Evolutionary conservation across 2,888 invertebrate species (phyloP).

Genomic region (Deilephila elpenor): DNA sequence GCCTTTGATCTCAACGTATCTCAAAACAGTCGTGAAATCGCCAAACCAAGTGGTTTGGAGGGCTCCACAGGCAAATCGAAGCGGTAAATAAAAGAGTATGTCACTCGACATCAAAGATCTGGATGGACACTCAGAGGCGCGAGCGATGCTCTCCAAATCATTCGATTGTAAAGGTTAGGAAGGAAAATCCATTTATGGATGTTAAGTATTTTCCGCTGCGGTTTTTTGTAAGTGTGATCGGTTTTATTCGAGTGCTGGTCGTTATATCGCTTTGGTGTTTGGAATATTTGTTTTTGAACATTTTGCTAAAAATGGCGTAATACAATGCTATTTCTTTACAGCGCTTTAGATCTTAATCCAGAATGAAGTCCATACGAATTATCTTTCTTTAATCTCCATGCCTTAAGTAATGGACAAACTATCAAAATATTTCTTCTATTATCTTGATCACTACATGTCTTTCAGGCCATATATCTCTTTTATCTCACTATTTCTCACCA

Average conservation of each 20-base stretch:
- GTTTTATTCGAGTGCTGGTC: neutral
- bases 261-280: neutral
- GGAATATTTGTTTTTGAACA: neutral
- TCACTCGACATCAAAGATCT: slow-evolving; percentile 16
- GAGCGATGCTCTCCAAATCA: slow-evolving; percentile 14
- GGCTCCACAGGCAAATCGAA: slow-evolving; percentile 42
- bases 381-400: no score
- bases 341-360: no score
- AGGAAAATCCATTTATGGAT: slow-evolving; percentile 14
- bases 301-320: neutral
- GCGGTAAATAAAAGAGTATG: slow-evolving; percentile 46
- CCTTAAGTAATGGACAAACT: no score
- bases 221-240: neutral
- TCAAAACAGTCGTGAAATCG: slow-evolving; percentile 37
- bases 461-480: no score
- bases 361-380: no score
- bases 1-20: slow-evolving; percentile 22
- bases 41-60: slow-evolving; percentile 33
- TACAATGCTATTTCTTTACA: no score
- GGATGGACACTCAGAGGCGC: slow-evolving; percentile 11
- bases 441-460: no score
- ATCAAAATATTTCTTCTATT: no score
- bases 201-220: neutral
- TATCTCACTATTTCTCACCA: no score
- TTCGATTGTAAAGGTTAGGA: slow-evolving; percentile 9